Conservation (phyloP, 2,888 invertebrate species). For the Pogonocherus hispidulus region DNA sequence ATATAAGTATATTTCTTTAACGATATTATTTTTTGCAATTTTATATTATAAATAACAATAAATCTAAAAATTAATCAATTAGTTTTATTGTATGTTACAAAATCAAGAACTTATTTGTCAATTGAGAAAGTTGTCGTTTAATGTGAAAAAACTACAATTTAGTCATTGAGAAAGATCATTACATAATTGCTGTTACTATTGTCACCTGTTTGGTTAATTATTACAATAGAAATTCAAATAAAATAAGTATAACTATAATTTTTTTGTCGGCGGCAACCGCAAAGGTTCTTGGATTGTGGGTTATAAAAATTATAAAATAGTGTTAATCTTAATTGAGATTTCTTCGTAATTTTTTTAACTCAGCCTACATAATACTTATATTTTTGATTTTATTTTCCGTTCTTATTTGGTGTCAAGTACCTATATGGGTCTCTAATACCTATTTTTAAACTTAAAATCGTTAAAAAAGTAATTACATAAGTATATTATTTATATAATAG, state of each 20-base stretch:
- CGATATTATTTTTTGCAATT: constrained; percentile 7
- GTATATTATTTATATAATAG: no score
- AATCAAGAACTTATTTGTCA: constrained; percentile 11
- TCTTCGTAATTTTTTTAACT: no score
- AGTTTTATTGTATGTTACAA: constrained; percentile 7
- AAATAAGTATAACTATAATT: constrained; percentile 16
- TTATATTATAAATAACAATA: constrained; percentile 23
- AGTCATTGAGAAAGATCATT: constrained; percentile 21
- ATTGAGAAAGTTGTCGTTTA: constrained; percentile 15
- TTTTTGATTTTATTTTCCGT: no score
- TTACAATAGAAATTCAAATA: constrained; percentile 20
- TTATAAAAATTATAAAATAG: constrained; percentile 3
- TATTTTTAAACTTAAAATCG: no score
- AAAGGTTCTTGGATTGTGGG: constrained; percentile 18
- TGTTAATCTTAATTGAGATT: background rate
- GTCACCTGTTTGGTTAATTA: constrained; percentile 26
- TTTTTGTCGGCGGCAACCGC: constrained; percentile 3
- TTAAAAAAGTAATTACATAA: no score
- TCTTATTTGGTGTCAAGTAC: no score
- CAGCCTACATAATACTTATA: no score
- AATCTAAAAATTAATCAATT: constrained; percentile 8
- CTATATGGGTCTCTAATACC: no score
- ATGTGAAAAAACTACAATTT: background rate
- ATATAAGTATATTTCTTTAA: no score
- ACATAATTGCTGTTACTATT: constrained; percentile 24